These are phyloP conservation scores for Crematogaster levior DNA, from an alignment of 2,888 invertebrate species.

Conservation along the genomic window DNA sequence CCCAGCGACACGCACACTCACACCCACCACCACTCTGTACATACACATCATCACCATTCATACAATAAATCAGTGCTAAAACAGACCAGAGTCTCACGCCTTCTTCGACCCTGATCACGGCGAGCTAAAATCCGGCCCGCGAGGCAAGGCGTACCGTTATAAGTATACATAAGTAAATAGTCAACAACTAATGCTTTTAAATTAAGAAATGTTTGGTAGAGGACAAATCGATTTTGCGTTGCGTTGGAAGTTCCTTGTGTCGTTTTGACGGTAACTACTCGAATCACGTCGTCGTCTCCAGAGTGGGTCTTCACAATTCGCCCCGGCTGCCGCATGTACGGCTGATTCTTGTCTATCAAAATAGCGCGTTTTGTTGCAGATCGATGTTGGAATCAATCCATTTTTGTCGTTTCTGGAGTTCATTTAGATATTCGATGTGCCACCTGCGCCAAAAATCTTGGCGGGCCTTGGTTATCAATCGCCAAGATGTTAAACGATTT, in stretches of 20 bases:
- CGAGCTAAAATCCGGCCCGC: too few species aligned
- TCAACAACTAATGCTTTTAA: too few species aligned
- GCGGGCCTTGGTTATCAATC: background rate
- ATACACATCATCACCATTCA: too few species aligned
- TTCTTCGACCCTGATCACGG: too few species aligned
- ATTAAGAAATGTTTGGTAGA: background rate
- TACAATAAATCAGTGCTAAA: too few species aligned
- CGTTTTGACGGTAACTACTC: background rate
- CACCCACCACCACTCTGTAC: too few species aligned
- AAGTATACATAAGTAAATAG: too few species aligned
- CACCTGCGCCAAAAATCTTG: background rate
- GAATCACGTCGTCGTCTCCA: background rate
- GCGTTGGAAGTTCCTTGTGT: background rate
- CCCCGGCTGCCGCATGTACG: background rate
- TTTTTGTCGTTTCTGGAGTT: background rate
- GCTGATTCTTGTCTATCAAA: background rate
- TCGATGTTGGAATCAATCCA: background rate
- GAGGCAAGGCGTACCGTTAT: too few species aligned
- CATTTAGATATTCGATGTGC: background rate
- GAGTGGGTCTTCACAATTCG: background rate
- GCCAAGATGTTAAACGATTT: background rate
- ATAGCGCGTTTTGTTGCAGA: background rate
- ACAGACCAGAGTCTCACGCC: too few species aligned
- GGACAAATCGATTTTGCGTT: background rate
- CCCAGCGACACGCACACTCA: too few species aligned